phyloP scores from a whole-genome alignment of 1,140 invertebrate species.

The Physella acuta region DNA sequence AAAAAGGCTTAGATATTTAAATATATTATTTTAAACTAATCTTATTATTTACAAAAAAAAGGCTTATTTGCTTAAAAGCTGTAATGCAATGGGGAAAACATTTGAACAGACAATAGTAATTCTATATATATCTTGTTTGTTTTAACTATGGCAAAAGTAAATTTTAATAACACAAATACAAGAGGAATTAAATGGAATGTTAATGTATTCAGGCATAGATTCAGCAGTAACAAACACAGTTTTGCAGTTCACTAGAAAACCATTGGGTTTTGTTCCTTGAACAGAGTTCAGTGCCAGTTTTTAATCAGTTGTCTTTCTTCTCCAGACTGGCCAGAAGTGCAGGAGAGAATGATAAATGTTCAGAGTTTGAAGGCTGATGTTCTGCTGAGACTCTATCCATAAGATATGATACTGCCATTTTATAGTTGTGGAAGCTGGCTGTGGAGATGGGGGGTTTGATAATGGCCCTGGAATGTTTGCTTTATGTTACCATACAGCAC shows the following conservation, averaged over 20 bases:
- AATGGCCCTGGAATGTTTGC: too few species aligned
- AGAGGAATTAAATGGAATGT: neutral
- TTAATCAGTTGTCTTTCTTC: neutral
- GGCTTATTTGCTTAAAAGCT: too few species aligned
- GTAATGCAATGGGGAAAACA: too few species aligned
- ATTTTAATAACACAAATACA: neutral
- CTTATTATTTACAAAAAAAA: too few species aligned
- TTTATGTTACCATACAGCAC: too few species aligned
- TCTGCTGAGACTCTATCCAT: neutral
- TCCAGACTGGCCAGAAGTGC: neutral
- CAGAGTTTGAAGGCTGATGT: neutral
- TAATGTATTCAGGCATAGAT: neutral
- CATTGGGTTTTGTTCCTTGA: too few species aligned
- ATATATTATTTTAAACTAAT: too few species aligned
- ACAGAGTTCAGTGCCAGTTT: neutral
- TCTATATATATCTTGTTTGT: too few species aligned
- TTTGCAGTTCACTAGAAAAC: neutral
- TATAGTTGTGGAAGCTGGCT: neutral
- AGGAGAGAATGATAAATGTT: neutral
- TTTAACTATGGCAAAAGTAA: neutral
- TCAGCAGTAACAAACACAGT: neutral
- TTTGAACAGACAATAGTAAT: too few species aligned
- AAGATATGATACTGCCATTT: neutral
- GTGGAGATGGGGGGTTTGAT: neutral
- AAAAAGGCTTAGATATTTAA: too few species aligned